Evolutionary conservation across 1,140 invertebrate species (phyloP), one percentile per base, ranked within the genome.

Genomic region (Drosophila rufa): DNA sequence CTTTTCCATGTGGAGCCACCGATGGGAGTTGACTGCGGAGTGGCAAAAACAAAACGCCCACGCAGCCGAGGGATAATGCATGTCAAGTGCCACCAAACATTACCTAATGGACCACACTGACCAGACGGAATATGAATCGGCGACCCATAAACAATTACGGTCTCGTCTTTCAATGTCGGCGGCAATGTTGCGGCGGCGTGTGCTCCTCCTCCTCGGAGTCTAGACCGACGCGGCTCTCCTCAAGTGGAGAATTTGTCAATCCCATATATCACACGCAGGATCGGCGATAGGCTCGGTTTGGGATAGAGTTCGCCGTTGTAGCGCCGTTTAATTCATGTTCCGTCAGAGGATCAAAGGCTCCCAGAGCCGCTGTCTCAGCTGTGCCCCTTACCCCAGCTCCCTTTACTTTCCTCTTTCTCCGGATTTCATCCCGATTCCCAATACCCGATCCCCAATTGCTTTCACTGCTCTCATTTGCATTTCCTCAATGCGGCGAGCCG

Each of bases 311-410:
- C 30, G 60, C 45, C 53, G 36, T 69, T 62, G 79, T 74, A 90
- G 81, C 85, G 85, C 85, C 85, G 75, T 90, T 90, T 90, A 90
- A 90, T 90, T 90, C 86, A 90, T 90, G 85, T 82, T 82, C 78
- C 85, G 85, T 90, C 75, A 90, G 79, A 82, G 85, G 85, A 90
- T 90, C 85, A 90, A 90, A 90, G 85, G 58, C 76, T 60, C 58
- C 50, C 53, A 47, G 64, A 66, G 82, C 85, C 86, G 86, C 80
- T 30, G 45, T 19, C 33, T 61, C 83, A 76, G 71, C 70, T 87
- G 82, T 59, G 50, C 43, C 22, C 27, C 36, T 27, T 36, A 51
- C 43, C 64, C 46, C 7, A 8, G 19, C 51, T 58, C 46, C 40
- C 66, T 66, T 47, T 14, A 30, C 25, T 43, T 53, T 57, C 64